Evolutionary conservation across 2,888 invertebrate genomes (phyloP).

Genomic region (Lepidochrysops patricia): DNA sequence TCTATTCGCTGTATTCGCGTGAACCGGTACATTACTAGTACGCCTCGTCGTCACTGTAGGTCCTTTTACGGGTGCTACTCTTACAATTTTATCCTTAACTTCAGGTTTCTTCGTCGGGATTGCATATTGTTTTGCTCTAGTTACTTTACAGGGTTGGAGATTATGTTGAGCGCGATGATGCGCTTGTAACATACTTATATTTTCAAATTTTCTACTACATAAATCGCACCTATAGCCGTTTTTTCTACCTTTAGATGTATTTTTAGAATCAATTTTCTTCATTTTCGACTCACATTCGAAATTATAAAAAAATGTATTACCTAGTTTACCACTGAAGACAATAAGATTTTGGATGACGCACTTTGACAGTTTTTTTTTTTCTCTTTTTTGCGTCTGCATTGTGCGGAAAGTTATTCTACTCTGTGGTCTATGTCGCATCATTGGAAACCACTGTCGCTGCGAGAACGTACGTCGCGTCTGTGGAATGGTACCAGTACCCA

Average conservation of each 20-base stretch:
- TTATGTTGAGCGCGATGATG: slow-evolving; percentile 37
- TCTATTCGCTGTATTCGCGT: not conserved
- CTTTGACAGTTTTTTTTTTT: slow-evolving; percentile 26
- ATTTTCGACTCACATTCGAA: slow-evolving; percentile 20
- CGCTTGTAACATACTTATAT: slow-evolving; percentile 32
- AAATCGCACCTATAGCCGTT: slow-evolving; percentile 37
- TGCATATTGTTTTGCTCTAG: slow-evolving; percentile 18
- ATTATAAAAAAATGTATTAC: not conserved
- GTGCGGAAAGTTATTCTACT: too few species aligned
- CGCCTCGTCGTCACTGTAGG: not conserved
- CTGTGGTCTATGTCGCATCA: too few species aligned
- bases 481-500: too few species aligned
- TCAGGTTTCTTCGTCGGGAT: slow-evolving; percentile 22
- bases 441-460: too few species aligned
- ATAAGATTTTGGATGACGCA: slow-evolving; percentile 25
- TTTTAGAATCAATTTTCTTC: slow-evolving; percentile 43
- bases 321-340: too few species aligned
- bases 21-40: not conserved
- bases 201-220: slow-evolving; percentile 40
- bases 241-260: slow-evolving; percentile 34
- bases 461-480: too few species aligned
- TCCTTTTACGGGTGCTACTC: not conserved
- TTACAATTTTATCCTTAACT: slow-evolving; percentile 15
- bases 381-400: too few species aligned
- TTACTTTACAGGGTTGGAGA: slow-evolving; percentile 19